Base-by-base conservation (phyloP, 2,113 vertebrate genomes). In the Otis tarda region DNA sequence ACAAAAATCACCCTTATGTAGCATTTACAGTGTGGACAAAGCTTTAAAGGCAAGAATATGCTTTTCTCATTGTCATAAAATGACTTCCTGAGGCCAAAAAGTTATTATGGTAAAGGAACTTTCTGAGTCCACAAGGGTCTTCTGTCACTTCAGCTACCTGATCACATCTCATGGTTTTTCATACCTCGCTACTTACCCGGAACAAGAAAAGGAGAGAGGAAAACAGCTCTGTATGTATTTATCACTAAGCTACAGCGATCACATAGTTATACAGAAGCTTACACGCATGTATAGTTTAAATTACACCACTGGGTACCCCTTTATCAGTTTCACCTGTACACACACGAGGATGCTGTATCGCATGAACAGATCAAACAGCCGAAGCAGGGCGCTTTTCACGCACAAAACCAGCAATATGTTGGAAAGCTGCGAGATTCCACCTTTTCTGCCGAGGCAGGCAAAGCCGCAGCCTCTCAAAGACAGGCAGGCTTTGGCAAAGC, bases 291-390 rank as follows among this genome's bases (percentile, higher is more conserved):
- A 31, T 1, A 22, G 20, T 12, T 23, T 12, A 9, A 5, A n/a
- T 30, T 14, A 16, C 6, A 16, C 4, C 12, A 27, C 61, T 30
- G 17, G 9, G 27, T 12, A 20, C 10, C 61, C 24, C 65, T 64
- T 50, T 0, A 30, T 3, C 65, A 17, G 52, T 23, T 45, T 33
- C 33, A 61, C 0, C 37, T 0, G 1, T n/a, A 10, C 0, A 9
- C 49, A 19, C 3, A 4, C 7, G 7, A 16, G 14, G 59, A 45
- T 24, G 45, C 20, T 20, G 23, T 3, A 13, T 3, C 5, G 25
- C 43, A 22, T 0, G 10, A 33, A 31, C 16, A 52, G 45, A 35
- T 23, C 2, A 7, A 10, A 25, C 21, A 35, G 5, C 1, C 4
- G 16, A 35, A 49, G 41, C 12, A 28, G 37, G 52, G 7, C 1